Evolutionary conservation across 2,888 invertebrate genomes (phyloP), one percentile per base, ranked within the genome.

Genomic region (Cephus pygmeus): DNA sequence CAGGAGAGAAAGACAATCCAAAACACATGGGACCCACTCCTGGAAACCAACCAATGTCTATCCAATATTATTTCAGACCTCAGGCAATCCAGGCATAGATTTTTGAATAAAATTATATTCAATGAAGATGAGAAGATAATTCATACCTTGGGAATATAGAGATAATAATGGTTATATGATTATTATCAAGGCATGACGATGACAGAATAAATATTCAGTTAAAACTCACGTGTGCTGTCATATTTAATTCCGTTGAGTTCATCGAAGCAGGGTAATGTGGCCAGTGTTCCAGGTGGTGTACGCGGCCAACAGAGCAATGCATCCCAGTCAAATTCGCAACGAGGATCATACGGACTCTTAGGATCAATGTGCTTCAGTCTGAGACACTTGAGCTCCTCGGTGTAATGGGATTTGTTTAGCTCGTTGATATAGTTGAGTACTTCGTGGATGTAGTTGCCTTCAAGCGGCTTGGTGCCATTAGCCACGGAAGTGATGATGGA

Each of bases 261-360:
- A 74, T 94, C 94, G 88, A 97, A 96, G 90, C 98, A 98, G 75
- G 95, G 94, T 83, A 97, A 93, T 35, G 94, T 92, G 1, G 96
- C 96, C 75, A 94, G 90, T 0, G 94, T 94, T 82, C 95, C 95
- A 81, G 94, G 94, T 0, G 94, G 93, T 2, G 97, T 96, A 3
- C 95, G 93, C 15, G 96, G 97, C 98, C 97, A 98, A 91, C 97
- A 98, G 68, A 96, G 92, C 79, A 97, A 92, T 4, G 94, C 94
- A 88, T 97, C 97, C 93, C 95, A 96, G 84, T 94, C 94, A 69
- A 95, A 94, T 78, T 94, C 94, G 88, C 97, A 97, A 89, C 88
- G 91, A 69, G 71, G 76, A 31, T 78, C 78, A 9, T 71, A 71
- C 71, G 71, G 31, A 6, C 31, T 75, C 74, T 74, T 36, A n/a